Percentiles rank a stretch among this genome's conserved stretches.
These are phyloP conservation scores for Physella acuta DNA, from an alignment of 1,140 invertebrate species.

Conservation along the genomic window DNA sequence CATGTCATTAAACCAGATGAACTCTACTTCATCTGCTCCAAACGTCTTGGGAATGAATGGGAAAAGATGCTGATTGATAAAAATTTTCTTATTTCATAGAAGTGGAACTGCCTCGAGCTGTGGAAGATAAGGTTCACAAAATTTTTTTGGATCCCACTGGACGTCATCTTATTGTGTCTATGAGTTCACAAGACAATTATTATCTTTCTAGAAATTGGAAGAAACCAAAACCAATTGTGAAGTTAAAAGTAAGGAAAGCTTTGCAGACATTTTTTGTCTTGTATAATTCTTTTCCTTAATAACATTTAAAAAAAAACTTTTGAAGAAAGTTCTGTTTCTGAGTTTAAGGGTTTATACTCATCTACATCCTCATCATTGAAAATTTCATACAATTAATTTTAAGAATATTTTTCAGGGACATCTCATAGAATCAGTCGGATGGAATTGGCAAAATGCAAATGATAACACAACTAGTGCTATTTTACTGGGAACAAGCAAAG, in stretches of 20 bases:
- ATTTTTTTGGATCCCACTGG: slow-evolving; percentile 86
- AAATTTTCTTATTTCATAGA: too few relatives aligned
- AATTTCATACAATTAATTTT: slow-evolving; percentile 2
- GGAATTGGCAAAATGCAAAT: slow-evolving; percentile 74
- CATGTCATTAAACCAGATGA: too few relatives aligned
- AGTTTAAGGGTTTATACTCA: slow-evolving; percentile 1
- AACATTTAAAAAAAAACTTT: too few relatives aligned
- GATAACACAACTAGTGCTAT: slow-evolving; percentile 75
- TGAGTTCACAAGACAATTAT: slow-evolving; percentile 74
- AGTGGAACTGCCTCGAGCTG: slow-evolving; percentile 50
- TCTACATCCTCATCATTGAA: background rate
- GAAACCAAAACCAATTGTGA: slow-evolving; percentile 66
- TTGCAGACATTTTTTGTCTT: too few relatives aligned
- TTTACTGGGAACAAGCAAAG: slow-evolving; percentile 85
- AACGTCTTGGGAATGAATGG: too few relatives aligned
- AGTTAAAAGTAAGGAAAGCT: slow-evolving; percentile 56
- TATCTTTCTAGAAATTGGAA: slow-evolving; percentile 73
- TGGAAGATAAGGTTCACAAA: slow-evolving; percentile 65
- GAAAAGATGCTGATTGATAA: too few relatives aligned
- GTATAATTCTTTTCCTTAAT: too few relatives aligned
- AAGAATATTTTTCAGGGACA: slow-evolving; percentile 66
- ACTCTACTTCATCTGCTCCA: too few relatives aligned
- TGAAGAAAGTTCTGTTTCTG: background rate
- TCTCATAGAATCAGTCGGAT: slow-evolving; percentile 86
- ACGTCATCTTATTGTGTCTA: slow-evolving; percentile 78